phyloP scores from a whole-genome alignment of 2,113 vertebrate genomes.

The Tapirus terrestris region DNA sequence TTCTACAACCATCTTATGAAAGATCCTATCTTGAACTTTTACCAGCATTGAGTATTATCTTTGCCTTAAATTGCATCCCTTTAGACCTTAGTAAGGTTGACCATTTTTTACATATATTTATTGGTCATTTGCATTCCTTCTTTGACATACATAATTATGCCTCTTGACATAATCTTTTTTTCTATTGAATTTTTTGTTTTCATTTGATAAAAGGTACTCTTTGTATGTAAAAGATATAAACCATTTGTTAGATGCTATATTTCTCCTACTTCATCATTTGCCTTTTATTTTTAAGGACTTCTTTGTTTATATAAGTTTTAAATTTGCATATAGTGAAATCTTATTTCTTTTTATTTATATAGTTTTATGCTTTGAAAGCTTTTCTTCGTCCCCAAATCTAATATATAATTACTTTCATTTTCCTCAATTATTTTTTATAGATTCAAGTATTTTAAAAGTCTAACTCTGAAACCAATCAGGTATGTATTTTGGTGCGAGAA shows the following conservation, averaged over 20 bases:
- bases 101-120: background rate
- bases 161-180: background rate
- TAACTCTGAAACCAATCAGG: background rate
- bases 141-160: background rate
- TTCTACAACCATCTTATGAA: background rate
- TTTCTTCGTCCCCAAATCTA: background rate
- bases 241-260: background rate
- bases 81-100: background rate
- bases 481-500: slow-evolving; percentile 28
- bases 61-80: background rate
- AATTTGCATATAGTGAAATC: slow-evolving; percentile 6
- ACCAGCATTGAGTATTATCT: background rate
- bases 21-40: background rate
- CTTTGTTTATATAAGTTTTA: background rate
- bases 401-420: background rate
- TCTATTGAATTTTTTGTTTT: slow-evolving; percentile 2
- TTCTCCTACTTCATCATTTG: background rate
- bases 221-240: background rate
- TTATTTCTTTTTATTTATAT: slow-evolving; percentile 1
- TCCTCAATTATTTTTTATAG: background rate
- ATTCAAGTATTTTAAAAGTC: slow-evolving; percentile 16
- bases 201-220: background rate
- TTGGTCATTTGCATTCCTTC: background rate
- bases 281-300: slow-evolving; percentile 6
- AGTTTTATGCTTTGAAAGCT: background rate